Evolutionary conservation across 2,888 invertebrate genomes (phyloP).

Genomic region (Scaptodrosophila latifasciaeformis): DNA sequence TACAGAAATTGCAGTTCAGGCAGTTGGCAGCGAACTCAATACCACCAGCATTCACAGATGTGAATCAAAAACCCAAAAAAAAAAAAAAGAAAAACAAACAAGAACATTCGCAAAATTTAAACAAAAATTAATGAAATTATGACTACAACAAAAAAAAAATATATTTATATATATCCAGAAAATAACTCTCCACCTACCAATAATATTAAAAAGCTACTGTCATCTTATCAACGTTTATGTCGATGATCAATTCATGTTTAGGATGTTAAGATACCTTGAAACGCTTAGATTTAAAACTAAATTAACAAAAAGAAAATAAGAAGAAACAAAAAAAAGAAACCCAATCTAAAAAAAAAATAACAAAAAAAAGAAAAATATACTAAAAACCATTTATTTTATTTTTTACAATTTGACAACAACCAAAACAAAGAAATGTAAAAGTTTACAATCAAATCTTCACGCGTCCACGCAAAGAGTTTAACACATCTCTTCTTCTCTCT

Average conservation of each 20-base stretch:
- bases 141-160: constrained; percentile 8
- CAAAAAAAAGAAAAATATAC: constrained; percentile 35
- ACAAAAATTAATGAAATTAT: constrained; percentile 20
- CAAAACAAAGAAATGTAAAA: too few species aligned
- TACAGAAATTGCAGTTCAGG: constrained; percentile 34
- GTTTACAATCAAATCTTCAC: too few species aligned
- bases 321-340: constrained; percentile 9
- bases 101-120: constrained; percentile 15
- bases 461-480: too few species aligned
- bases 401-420: too few species aligned
- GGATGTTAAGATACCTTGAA: constrained; percentile 60
- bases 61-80: constrained; percentile 22
- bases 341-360: constrained; percentile 18
- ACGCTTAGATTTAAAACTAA: constrained; percentile 60
- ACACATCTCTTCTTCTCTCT: too few species aligned
- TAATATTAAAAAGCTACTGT: too few species aligned
- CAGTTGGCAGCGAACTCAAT: constrained; percentile 29
- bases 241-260: constrained; percentile 59
- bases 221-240: too few species aligned
- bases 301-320: constrained; percentile 41
- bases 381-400: constrained; percentile 40
- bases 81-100: constrained; percentile 10
- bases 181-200: constrained; percentile 23
- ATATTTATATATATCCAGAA: not conserved
- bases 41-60: too few species aligned